Evolutionary conservation across 2,113 vertebrate species (phyloP), one percentile per base, ranked within the genome.

Genomic region (Podarcis muralis): DNA sequence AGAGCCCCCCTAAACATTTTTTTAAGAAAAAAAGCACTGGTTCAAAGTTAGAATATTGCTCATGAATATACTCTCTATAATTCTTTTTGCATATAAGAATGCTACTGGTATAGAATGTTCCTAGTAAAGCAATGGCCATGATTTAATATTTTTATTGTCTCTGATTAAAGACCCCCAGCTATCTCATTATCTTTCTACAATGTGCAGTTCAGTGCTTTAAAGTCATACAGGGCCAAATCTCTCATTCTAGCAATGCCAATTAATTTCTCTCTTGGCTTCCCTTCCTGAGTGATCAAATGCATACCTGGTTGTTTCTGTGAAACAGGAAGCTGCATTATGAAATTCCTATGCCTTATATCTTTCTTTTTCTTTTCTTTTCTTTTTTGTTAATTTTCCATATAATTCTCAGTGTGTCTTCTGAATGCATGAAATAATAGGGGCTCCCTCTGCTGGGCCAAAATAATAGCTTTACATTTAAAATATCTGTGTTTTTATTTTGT

Each of bases 381-480:
- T 48, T 7, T 48, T 43, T 23, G 12, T 78, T 88, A 88, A 59
- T 88, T 90, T 92, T 32, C 81, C 84, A 0, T 6, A 1, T 8
- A 84, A 78, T 91, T 93, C 4, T 85, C 43, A 35, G 11, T 30
- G 2, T 85, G 2, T 62, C 53, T 88, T 91, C 88, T 87, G 18
- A 69, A 84, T 89, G 90, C 89, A 57, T 88, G 35, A 93, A 94
- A 92, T 94, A 95, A 94, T 93, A 92, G 89, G 93, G 94, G 93
- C 92, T 95, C 92, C 94, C 94, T 95, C 95, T 95, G 89, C 90
- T 95, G 95, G 94, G 92, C 16, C 92, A 92, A 93, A 93, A 89
- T 76, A 93, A 91, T 84, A 93, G 11, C 8, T 89, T 91, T 89
- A 32, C 22, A 30, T 77, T 84, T 85, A 90, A 72, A 74, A 37